These are phyloP conservation scores for Centropus unirufus DNA, from an alignment of 2,113 vertebrate species.

Conservation along the genomic window DNA sequence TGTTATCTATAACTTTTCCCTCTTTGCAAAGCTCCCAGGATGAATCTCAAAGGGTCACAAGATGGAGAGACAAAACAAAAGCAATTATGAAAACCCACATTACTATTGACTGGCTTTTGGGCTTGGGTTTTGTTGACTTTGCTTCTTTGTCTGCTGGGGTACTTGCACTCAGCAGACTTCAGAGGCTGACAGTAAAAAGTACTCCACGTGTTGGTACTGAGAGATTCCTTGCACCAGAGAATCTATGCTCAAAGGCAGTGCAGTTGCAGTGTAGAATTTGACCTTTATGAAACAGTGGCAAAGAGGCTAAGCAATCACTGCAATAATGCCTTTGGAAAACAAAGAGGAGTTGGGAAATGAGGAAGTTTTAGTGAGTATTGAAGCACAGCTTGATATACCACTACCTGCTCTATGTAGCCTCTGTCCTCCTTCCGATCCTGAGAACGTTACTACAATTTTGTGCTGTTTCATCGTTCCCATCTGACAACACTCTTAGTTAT, in stretches of 20 bases:
- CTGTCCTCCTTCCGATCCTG: neutral
- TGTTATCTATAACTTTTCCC: neutral
- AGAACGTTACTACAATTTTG: neutral
- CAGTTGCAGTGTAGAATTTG: neutral
- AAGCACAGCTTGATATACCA: neutral
- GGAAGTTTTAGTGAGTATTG: neutral
- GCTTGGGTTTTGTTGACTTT: neutral
- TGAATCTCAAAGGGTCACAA: neutral
- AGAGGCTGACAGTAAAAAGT: neutral
- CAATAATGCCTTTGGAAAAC: neutral
- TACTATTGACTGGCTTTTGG: neutral
- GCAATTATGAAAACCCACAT: neutral
- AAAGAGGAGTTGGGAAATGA: neutral
- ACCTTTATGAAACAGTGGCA: neutral
- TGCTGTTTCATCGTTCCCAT: neutral
- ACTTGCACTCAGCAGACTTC: neutral
- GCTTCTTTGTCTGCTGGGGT: neutral
- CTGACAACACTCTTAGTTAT: neutral
- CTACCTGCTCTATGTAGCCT: neutral
- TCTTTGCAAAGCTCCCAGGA: neutral
- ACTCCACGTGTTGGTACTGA: neutral
- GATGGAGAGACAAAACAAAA: neutral
- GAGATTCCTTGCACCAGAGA: neutral
- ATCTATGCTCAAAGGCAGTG: neutral
- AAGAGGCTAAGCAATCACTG: constrained; percentile 8